Evolutionary conservation across 2,113 vertebrate genomes (phyloP).

Genomic region (Cottus gobio): DNA sequence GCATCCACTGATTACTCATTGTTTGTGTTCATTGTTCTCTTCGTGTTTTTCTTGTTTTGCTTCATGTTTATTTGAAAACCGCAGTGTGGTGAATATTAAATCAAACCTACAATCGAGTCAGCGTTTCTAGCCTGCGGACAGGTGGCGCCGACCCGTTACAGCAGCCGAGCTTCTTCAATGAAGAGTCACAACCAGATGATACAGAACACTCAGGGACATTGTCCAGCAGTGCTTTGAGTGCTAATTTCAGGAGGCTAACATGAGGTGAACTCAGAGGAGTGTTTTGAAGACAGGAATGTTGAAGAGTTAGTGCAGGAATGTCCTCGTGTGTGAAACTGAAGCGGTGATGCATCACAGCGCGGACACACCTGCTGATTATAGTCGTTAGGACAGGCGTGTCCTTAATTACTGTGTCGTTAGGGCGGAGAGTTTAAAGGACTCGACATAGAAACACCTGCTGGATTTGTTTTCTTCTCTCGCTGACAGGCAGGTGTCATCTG

Average conservation of each 20-base stretch:
- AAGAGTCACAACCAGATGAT: too few species aligned
- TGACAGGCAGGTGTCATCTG: not conserved
- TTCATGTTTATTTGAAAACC: not conserved
- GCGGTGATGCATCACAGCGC: not conserved
- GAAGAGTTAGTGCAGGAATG: not conserved
- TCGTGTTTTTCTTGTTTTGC: not conserved
- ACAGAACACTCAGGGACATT: too few species aligned
- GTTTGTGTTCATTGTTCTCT: too few species aligned
- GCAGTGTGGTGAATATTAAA: too few species aligned
- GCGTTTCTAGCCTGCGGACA: not conserved
- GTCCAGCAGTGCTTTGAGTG: too few species aligned
- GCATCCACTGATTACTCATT: too few species aligned
- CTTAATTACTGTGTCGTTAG: not conserved
- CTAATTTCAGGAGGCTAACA: too few species aligned
- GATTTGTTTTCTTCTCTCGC: not conserved
- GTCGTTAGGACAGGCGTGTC: not conserved
- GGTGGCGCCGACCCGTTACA: not conserved
- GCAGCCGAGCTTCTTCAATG: not conserved
- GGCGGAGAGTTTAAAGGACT: accelerated
- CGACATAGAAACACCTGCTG: not conserved
- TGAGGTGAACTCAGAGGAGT: too few species aligned
- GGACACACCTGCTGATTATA: not conserved
- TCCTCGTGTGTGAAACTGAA: too few species aligned
- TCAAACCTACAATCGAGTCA: not conserved
- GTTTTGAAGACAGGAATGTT: not conserved